A percentile compares a stretch with the other conserved stretches of the same genome.
phyloP scores from a whole-genome alignment of 1,140 invertebrate species.

The Drosophila ogumai region DNA sequence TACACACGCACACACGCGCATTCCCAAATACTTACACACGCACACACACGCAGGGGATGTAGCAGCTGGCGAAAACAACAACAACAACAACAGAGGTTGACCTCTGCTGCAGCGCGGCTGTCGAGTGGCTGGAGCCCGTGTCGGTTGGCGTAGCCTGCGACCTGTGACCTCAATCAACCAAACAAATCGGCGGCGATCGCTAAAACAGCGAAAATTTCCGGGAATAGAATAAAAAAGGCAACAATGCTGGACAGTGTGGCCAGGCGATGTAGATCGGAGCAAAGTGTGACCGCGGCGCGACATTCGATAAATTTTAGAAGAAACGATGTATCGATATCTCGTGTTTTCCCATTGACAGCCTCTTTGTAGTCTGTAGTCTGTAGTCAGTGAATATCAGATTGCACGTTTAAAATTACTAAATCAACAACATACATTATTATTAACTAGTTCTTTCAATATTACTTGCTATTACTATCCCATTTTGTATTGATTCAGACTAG shows the following conservation, averaged over 20 bases:
- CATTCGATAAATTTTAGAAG: neutral
- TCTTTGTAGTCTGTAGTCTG: no score
- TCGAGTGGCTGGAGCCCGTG: neutral
- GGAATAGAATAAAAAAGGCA: constrained; percentile 44
- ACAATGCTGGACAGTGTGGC: constrained; percentile 25
- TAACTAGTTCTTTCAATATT: no score
- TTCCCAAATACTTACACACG: constrained; percentile 32
- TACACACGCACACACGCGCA: constrained; percentile 15
- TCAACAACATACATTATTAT: no score
- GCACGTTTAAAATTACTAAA: no score
- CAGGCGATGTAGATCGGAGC: neutral
- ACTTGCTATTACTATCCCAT: no score
- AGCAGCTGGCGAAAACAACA: constrained; percentile 34
- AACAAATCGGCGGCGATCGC: constrained; percentile 20
- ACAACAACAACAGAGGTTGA: constrained; percentile 28
- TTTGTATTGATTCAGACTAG: neutral
- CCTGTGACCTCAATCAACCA: constrained; percentile 15
- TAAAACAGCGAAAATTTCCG: constrained; percentile 27
- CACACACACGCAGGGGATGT: constrained; percentile 33
- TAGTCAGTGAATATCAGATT: no score
- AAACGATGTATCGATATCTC: neutral
- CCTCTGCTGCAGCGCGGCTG: constrained; percentile 12
- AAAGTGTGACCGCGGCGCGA: neutral
- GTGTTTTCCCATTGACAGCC: neutral
- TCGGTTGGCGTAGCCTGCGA: neutral